These are phyloP conservation scores for Sebastes iracundus DNA, from an alignment of 2,797 vertebrate species.

Conservation along the genomic window DNA sequence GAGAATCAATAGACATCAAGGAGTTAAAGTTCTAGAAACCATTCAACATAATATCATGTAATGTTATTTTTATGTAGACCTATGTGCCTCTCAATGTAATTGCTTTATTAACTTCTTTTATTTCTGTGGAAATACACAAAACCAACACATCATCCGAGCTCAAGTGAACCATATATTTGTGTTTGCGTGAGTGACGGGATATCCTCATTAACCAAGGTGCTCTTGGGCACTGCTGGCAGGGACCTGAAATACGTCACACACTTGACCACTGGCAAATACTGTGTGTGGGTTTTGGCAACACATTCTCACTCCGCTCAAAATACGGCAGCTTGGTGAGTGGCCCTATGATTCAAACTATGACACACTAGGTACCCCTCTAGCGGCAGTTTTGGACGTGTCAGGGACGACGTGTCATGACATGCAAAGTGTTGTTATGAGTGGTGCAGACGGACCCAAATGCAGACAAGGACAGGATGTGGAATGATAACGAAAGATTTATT, in stretches of 20 bases:
- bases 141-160: too few species aligned
- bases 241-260: not conserved
- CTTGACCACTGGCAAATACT: not conserved
- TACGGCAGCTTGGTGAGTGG: not conserved
- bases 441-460: not conserved
- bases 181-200: not conserved
- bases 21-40: not conserved
- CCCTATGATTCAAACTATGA: not conserved
- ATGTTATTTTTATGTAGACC: not conserved
- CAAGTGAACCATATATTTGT: too few species aligned
- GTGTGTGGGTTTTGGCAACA: not conserved
- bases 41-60: not conserved
- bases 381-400: not conserved
- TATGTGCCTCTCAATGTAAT: not conserved
- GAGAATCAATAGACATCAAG: too few species aligned
- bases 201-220: constrained; percentile 21
- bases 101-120: not conserved
- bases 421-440: not conserved
- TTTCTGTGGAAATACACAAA: not conserved
- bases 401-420: not conserved
- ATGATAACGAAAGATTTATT: not conserved
- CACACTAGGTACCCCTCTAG: not conserved
- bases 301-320: not conserved
- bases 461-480: not conserved
- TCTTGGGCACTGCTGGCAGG: not conserved